Evolutionary conservation across 2,113 vertebrate species (phyloP).

Genomic region (Coreoperca whiteheadi): DNA sequence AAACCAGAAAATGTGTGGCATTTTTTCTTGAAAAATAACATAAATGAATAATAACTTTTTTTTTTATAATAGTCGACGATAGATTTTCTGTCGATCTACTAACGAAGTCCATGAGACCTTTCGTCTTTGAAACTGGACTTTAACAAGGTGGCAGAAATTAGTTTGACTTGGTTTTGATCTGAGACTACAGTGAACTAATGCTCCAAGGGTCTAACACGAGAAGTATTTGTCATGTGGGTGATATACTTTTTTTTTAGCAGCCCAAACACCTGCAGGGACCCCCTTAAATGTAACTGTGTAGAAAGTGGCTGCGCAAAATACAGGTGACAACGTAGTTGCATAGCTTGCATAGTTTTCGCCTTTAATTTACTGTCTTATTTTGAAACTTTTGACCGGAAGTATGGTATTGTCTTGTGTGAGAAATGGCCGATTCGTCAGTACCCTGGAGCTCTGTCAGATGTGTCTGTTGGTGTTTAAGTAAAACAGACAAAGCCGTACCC

Average conservation of each 20-base stretch:
- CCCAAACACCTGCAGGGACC: not conserved
- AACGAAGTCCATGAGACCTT: not conserved
- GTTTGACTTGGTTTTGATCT: not conserved
- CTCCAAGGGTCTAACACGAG: not conserved
- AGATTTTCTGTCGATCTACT: not conserved
- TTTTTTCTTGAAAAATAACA: too few relatives aligned
- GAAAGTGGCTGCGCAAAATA: too few relatives aligned
- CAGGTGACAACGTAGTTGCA: not conserved
- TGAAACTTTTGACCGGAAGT: constrained; percentile 15
- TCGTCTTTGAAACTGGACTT: not conserved
- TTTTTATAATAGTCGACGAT: too few relatives aligned
- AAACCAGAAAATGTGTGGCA: not conserved
- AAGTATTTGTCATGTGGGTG: not conserved
- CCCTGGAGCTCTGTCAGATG: not conserved
- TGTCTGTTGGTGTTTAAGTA: not conserved
- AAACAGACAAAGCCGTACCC: too few relatives aligned
- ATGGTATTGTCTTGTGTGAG: not conserved
- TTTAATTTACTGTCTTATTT: not conserved
- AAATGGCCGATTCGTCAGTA: constrained; percentile 4
- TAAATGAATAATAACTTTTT: too few relatives aligned
- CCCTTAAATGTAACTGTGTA: not conserved
- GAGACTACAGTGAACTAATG: not conserved
- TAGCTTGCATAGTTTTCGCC: not conserved
- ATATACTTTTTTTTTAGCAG: not conserved
- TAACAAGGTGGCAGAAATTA: not conserved